phyloP scores from a whole-genome alignment of 1,140 invertebrate species.

The Brachionus paranguensis region DNA sequence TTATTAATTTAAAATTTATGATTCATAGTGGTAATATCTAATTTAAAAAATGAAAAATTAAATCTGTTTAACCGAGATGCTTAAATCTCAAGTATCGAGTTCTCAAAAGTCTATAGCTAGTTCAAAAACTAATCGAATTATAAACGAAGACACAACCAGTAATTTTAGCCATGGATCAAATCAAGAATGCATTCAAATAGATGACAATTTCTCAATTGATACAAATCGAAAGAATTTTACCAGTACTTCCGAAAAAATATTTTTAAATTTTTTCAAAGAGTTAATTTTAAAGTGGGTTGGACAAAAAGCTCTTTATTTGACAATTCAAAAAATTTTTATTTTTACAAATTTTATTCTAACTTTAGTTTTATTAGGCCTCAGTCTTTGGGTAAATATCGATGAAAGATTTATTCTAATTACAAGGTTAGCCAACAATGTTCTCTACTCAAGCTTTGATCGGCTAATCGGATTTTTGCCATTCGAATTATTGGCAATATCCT shows the following conservation, averaged over 20 bases:
- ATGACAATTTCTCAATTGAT: not conserved
- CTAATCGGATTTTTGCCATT: not conserved
- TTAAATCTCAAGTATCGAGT: not conserved
- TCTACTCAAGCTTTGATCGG: slow-evolving; percentile 24
- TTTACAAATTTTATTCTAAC: not conserved
- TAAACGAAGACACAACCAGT: not conserved
- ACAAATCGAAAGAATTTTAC: not conserved
- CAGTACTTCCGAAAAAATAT: not conserved
- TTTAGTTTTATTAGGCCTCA: not conserved
- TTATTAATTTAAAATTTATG: not conserved
- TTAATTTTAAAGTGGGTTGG: not conserved
- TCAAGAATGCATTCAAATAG: not conserved
- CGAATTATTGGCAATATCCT: not conserved
- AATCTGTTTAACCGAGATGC: not conserved
- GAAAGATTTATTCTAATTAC: not conserved
- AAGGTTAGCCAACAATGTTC: not conserved
- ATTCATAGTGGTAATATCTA: not conserved
- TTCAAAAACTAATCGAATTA: not conserved
- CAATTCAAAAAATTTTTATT: not conserved
- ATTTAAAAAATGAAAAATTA: not conserved
- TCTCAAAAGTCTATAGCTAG: not conserved
- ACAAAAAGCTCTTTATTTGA: not conserved
- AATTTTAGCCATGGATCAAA: not conserved
- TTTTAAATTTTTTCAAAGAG: not conserved
- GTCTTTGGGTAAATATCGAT: slow-evolving; percentile 4